Base-by-base conservation (phyloP, 2,888 invertebrate species). In the Scelioninae gen. 1 region DNA sequence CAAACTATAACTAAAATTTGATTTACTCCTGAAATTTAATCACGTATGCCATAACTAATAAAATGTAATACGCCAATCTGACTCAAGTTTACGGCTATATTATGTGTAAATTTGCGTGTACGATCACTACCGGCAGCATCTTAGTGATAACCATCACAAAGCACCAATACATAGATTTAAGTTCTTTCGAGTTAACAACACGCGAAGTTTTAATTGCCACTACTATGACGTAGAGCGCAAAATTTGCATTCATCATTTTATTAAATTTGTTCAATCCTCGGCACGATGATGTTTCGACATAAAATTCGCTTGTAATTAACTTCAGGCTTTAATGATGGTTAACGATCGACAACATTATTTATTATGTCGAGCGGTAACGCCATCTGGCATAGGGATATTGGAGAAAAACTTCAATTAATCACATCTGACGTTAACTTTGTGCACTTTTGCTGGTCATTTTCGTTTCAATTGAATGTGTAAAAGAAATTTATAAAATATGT, bases 311-410 rank as follows among this genome's bases (percentile, higher is more conserved):
- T 62, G 66, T 63, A 77, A 78, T 78, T 78, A 78, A 78, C 78
- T 69, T 31, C 55, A 11, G 13, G 62, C 40, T 69, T 78, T n/a
- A 65, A 63, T 56, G 65, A 56, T 71, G 58, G 55, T 49, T 78
- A 78, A 78, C 71, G 71, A 78, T 78, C 71, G 78, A 60, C 58
- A 65, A 40, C 43, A 65, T 72, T 79, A 79, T 79, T 79, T 79
- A 79, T 65, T 63, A 72, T 72, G 71, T 72, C 60, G 32, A 40
- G 53, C 65, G 11, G 29, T 45, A 45, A 51, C 58, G 71, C 60
- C 78, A 72, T 79, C 65, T 72, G 78, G 71, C 45, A 13, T 31
- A n/a, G 40, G 65, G 58, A 72, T 78, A 71, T 79, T 79, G 29
- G 29, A 16, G 53, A 56, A 66, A 65, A 72, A 72, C 60, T 72